Conservation (phyloP, 2,113 vertebrate species). For the Rissa tridactyla region DNA sequence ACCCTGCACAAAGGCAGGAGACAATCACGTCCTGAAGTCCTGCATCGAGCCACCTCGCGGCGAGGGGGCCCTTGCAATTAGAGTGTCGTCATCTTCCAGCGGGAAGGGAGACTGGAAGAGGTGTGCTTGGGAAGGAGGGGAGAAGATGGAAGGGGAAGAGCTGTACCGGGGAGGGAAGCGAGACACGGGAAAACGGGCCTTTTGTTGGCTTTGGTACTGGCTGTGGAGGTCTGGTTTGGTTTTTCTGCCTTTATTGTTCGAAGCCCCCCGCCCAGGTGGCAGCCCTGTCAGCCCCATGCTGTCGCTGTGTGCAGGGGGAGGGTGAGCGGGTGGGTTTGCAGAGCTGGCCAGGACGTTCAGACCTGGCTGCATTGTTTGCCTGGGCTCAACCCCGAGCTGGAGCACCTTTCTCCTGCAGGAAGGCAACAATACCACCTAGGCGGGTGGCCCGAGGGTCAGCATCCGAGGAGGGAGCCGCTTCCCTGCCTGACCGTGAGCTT, state of each 20-base stretch:
- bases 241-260: neutral
- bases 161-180: fast-evolving
- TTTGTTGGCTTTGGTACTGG: slow-evolving; percentile 19
- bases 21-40: slow-evolving; percentile 38
- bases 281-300: neutral
- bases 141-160: slow-evolving; percentile 8
- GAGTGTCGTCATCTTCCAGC: slow-evolving; percentile 43
- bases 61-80: slow-evolving; percentile 28
- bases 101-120: slow-evolving; percentile 31
- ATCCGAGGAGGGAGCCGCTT: neutral
- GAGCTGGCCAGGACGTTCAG: neutral
- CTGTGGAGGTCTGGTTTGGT: neutral
- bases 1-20: slow-evolving; percentile 65
- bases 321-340: neutral
- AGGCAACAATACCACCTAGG: neutral
- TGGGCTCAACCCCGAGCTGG: fast-evolving
- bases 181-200: neutral
- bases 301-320: neutral
- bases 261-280: neutral
- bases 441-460: neutral
- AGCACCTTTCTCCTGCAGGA: neutral
- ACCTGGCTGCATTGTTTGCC: neutral
- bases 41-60: neutral
- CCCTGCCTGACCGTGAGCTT: neutral
- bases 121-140: neutral